phyloP scores from a whole-genome alignment of 2,797 vertebrate species.

The Carapus acus region DNA sequence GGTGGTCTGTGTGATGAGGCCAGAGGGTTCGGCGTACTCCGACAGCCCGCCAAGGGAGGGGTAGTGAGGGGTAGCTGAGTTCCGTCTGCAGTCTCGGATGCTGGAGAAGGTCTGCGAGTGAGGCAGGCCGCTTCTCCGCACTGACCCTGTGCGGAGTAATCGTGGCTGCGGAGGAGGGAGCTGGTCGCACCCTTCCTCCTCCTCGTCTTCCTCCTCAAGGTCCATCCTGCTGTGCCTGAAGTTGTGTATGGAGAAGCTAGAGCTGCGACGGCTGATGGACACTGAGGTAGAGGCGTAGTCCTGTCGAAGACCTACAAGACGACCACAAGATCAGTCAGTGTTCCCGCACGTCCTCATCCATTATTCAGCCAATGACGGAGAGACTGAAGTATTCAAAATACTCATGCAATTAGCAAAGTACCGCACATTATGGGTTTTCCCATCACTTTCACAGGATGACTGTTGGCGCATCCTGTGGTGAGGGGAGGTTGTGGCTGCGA shows the following conservation, averaged over 20 bases:
- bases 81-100: constrained; percentile 88
- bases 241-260: constrained; percentile 80
- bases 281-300: constrained; percentile 93
- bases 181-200: constrained; percentile 89
- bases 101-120: constrained; percentile 97
- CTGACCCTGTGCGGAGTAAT: constrained; percentile 85
- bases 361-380: constrained; percentile 32
- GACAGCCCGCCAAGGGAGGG: constrained; percentile 78
- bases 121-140: constrained; percentile 85
- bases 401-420: too few species aligned
- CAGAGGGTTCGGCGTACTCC: constrained; percentile 70
- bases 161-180: constrained; percentile 90
- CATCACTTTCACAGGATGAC: too few species aligned
- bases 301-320: constrained; percentile 84
- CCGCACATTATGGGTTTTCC: too few species aligned
- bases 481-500: too few species aligned
- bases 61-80: constrained; percentile 80
- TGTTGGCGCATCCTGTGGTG: too few species aligned
- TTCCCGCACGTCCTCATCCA: constrained; percentile 16
- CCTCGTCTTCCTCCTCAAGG: constrained; percentile 85
- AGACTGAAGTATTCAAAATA: too few species aligned
- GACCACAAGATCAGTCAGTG: constrained; percentile 11
- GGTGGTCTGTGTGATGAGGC: constrained; percentile 74
- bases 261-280: constrained; percentile 82
- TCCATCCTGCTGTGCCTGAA: constrained; percentile 83